These are phyloP conservation scores for Labroides dimidiatus DNA, from an alignment of 2,797 vertebrate genomes.

Conservation along the genomic window DNA sequence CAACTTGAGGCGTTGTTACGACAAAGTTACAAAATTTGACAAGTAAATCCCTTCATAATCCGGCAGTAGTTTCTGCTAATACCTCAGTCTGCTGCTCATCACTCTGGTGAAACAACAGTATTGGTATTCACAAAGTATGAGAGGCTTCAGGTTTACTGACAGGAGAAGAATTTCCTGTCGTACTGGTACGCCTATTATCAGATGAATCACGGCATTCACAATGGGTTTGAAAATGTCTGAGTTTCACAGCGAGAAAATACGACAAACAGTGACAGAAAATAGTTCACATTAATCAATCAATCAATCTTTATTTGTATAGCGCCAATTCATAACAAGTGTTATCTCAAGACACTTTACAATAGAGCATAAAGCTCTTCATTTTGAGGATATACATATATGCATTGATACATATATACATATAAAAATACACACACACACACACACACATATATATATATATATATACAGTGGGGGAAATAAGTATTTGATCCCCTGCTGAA, in stretches of 20 bases:
- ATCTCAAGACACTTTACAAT: no score
- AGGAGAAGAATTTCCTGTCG: neutral
- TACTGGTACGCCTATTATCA: neutral
- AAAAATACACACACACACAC: no score
- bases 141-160: neutral
- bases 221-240: neutral
- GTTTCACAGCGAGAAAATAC: neutral
- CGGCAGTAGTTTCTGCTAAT: neutral
- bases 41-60: neutral
- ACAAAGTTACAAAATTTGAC: neutral
- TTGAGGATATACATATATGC: no score
- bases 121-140: neutral
- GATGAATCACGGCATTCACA: neutral
- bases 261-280: neutral
- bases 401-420: no score
- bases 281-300: no score
- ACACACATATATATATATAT: no score
- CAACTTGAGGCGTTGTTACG: neutral
- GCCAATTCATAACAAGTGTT: no score
- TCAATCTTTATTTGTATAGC: no score
- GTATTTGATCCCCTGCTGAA: no score
- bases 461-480: no score
- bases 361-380: no score
- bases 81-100: neutral
- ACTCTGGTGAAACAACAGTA: neutral